These are phyloP conservation scores for Coilia nasus DNA, from an alignment of 2,797 vertebrate genomes.

Conservation along the genomic window DNA sequence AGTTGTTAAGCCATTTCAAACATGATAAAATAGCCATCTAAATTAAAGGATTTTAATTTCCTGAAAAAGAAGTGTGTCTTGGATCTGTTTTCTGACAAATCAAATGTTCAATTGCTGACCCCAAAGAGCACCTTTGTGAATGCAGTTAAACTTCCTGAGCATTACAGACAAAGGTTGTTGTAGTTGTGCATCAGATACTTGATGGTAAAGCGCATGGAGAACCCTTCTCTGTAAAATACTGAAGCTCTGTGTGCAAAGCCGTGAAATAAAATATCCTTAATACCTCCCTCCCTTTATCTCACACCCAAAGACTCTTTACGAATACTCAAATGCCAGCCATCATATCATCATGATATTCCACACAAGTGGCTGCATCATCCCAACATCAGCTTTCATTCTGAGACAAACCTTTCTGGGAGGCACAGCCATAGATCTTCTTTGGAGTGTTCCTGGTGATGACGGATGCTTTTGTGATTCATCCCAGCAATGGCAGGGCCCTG, in stretches of 20 bases:
- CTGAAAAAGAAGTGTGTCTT: too few species aligned
- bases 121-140: too few species aligned
- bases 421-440: neutral
- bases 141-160: too few species aligned
- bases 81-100: too few species aligned
- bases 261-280: neutral
- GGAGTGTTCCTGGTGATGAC: neutral
- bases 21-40: too few species aligned
- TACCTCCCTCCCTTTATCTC: neutral
- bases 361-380: neutral
- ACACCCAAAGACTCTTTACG: neutral
- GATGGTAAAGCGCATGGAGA: neutral
- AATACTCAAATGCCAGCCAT: neutral
- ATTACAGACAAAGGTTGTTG: too few species aligned
- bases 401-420: neutral
- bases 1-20: too few species aligned
- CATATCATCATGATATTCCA: neutral
- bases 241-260: neutral
- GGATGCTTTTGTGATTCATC: neutral
- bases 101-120: too few species aligned
- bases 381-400: neutral
- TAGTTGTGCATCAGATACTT: neutral
- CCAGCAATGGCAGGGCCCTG: neutral
- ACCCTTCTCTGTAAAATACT: neutral
- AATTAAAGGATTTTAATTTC: too few species aligned